Evolutionary conservation across 2,797 vertebrate species (phyloP), one percentile per base, ranked within the genome.

Genomic region (Euthynnus affinis): DNA sequence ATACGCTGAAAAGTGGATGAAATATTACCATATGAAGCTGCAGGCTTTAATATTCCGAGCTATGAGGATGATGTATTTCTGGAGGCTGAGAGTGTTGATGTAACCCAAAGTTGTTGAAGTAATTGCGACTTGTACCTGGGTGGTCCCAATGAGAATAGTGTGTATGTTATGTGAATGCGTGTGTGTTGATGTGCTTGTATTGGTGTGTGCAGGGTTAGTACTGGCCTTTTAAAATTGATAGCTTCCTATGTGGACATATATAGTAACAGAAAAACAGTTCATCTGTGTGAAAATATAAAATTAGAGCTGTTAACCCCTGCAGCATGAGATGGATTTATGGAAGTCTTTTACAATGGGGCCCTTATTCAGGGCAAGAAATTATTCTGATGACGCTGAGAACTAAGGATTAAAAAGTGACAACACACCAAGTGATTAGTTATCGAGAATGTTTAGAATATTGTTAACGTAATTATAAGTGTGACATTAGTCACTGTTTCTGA

Each of bases 41-140:
- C 22, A 71, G 87, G 81, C 86, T 86, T 6, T 20, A 66, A 70
- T 82, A 81, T 76, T 63, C 55, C 68, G 10, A 58, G 53, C 72
- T 84, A 58, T 81, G 76, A 74, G 78, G 76, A 76, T 90, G 89
- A 92, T 93, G 78, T 63, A 25, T 78, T 60, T 18, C 40, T 32
- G 29, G 63, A 59, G 80, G 59, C 71, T 74, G 80, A 89, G 83
- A 66, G 77, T 93, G 80, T 91, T 93, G 88, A 92, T 85, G 87
- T 88, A 81, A 80, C 71, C 79, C 81, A 76, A 81, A 88, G 89
- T 88, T 94, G 85, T 92, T 94, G 91, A 91, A 87, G 79, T 91
- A 88, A 93, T 96, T 94, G 87, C 86, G 93, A 70, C 81, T 91
- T 86, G 89, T 91, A 93, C 88, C 91, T 94, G 91, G 90, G 90